Evolutionary conservation across 92 coral and sea anemone genomes (phyloP).

Genomic region (Phenganax marumi): DNA sequence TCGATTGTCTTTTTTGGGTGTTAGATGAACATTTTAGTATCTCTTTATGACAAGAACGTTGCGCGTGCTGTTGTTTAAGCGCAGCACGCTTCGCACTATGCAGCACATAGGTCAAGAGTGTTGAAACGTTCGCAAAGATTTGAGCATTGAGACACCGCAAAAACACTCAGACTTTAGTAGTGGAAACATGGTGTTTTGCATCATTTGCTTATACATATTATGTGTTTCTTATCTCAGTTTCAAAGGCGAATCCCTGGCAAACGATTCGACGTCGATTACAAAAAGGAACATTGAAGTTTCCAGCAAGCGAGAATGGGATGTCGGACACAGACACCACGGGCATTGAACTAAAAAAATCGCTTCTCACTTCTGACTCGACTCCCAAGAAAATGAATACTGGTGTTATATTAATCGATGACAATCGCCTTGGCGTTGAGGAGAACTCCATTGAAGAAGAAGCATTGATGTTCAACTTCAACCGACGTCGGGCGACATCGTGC

Average conservation of each 20-base stretch:
- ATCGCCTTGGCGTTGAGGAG: background rate
- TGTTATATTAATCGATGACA: constrained; percentile 17
- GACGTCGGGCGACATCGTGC: constrained; percentile 43
- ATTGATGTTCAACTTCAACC: constrained; percentile 30
- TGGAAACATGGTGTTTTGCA: no score
- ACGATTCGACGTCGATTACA: constrained; percentile 33
- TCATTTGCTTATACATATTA: background rate
- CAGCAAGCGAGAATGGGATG: constrained; percentile 19
- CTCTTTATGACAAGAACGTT: constrained; percentile 16
- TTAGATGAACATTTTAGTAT: constrained; percentile 20
- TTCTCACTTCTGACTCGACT: constrained; percentile 6
- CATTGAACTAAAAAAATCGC: constrained; percentile 17
- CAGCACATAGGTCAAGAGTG: background rate
- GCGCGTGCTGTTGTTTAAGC: background rate
- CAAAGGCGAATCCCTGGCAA: constrained; percentile 30
- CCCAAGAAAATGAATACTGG: constrained; percentile 41
- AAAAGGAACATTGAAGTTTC: constrained; percentile 30
- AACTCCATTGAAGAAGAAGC: constrained; percentile 32
- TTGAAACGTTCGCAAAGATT: background rate
- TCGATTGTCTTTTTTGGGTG: constrained; percentile 6
- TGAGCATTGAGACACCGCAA: background rate
- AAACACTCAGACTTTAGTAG: background rate
- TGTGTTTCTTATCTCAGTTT: background rate
- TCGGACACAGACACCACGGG: constrained; percentile 32
- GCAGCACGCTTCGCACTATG: background rate